Evolutionary conservation across 2,797 vertebrate genomes (phyloP), one percentile per base, ranked within the genome.

Genomic region (Telmatherina bonti): DNA sequence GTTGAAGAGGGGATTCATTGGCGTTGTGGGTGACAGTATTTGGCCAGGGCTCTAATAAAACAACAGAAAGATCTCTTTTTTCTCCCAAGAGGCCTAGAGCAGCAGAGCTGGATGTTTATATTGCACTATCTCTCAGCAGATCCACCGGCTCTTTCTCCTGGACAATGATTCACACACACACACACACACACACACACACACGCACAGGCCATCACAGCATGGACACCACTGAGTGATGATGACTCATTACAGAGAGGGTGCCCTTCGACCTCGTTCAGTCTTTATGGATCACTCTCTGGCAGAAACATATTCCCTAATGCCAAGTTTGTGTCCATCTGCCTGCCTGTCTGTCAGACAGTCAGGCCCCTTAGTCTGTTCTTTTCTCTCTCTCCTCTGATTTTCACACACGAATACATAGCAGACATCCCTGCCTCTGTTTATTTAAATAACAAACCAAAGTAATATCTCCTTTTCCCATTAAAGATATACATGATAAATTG

Each of bases 331-430:
- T 91, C 92, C 83, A 78, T 91, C 84, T 77, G 83, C 78, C 81
- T 91, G 93, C 89, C 93, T 94, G 86, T 95, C 94, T 95, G 93
- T 95, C 94, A 93, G 91, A 87, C 84, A 67, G 78, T 88, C 77
- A 85, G 78, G 80, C 82, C 88, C 85, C 75, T 85, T 72, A 76
- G 83, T 94, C 94, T 94, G 73, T 62, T 59, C 81, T 51, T 78
- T 67, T 76, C 57, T 64, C 33, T 54, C 74, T 67, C 60, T 78
- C 82, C 79, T 85, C 61, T 63, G 85, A 76, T 79, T 87, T 91
- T 93, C 90, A 91, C 89, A 93, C 88, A 89, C 76, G 80, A 91
- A 77, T 92, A 91, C 90, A 89, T 90, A 84, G 73, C 85, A 91
- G 88, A 88, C 89, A 91, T 91, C 87, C 77, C 82, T 35, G 72